Base-by-base conservation (phyloP, 2,797 vertebrate species). In the Mareca penelope region DNA sequence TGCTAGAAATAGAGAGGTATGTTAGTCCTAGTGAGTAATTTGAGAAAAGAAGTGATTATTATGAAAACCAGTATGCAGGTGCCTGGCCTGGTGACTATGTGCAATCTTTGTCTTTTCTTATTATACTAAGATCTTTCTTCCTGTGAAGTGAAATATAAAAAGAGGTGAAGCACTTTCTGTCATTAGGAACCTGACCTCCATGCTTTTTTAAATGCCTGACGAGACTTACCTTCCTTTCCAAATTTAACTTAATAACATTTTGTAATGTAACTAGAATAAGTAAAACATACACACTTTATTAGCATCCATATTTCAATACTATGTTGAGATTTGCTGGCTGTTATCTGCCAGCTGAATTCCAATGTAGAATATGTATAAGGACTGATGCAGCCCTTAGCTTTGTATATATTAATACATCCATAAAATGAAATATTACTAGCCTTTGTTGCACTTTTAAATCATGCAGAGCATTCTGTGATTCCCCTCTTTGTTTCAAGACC, bases 271-370 rank as follows among this genome's bases (percentile, higher is more conserved):
- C 8, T 52, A 75, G 22, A 85, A n/a, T 69, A 31, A 61, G 42
- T 53, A 73, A 90, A 89, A 33, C 15, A 76, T 19, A 2, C 22
- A 29, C 22, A 55, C 19, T 73, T 65, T 67, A 65, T 61, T 44
- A 40, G 53, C 3, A 3, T n/a, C 12, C 2, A 1, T 77, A 59
- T 35, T 78, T 89, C 1, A 11, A 12, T 53, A 0, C 0, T 8
- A 44, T 29, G 22, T 81, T 86, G n/a, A 88, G 6, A 15, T 75
- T 78, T 78, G 7, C 10, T 40, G 31, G 24, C 22, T 84, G 37
- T 39, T 59, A 69, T 12, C 17, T 46, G 23, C 7, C 15, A 44
- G 24, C 22, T 57, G 35, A 91, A 77, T 82, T 80, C 16, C 31
- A 77, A 29, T 15, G 73, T 1, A 48, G 12, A 46, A 44, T 35